Evolutionary conservation across 2,797 vertebrate genomes (phyloP).

Genomic region (Ficedula albicollis): DNA sequence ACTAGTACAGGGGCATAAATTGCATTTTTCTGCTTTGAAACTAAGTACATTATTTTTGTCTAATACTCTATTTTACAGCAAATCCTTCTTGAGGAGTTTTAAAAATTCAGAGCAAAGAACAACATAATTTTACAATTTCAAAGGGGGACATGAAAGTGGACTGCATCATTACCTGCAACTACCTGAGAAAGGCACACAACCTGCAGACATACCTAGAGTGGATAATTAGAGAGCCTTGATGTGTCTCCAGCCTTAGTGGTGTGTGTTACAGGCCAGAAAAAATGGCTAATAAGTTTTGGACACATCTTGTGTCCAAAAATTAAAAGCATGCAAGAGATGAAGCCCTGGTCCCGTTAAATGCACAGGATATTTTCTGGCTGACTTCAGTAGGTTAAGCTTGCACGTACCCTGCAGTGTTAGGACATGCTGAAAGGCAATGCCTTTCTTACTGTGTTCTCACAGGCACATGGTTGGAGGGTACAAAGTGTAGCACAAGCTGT

Average conservation of each 20-base stretch:
- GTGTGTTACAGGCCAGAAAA: background rate
- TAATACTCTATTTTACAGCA: constrained; percentile 43
- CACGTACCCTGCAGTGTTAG: background rate
- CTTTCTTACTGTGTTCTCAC: background rate
- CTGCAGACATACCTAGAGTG: background rate
- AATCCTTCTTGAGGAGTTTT: constrained; percentile 17
- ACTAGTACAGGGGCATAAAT: constrained; percentile 24
- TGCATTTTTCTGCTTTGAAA: constrained; percentile 34
- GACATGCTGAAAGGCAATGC: background rate
- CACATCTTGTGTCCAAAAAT: background rate
- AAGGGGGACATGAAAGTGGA: background rate
- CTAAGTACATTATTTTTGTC: constrained; percentile 43
- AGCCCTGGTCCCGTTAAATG: background rate
- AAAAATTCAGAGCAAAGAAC: background rate
- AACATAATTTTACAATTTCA: background rate
- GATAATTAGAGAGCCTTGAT: background rate
- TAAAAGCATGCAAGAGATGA: background rate
- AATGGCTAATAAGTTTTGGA: background rate
- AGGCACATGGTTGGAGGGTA: background rate
- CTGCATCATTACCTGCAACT: background rate
- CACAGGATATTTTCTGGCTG: background rate
- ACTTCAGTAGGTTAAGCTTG: background rate
- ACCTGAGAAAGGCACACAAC: background rate
- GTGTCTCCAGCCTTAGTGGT: background rate
- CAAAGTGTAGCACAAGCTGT: background rate